These are phyloP conservation scores for Nannospalax galili DNA, from an alignment of 2,113 vertebrate genomes.

Conservation along the genomic window DNA sequence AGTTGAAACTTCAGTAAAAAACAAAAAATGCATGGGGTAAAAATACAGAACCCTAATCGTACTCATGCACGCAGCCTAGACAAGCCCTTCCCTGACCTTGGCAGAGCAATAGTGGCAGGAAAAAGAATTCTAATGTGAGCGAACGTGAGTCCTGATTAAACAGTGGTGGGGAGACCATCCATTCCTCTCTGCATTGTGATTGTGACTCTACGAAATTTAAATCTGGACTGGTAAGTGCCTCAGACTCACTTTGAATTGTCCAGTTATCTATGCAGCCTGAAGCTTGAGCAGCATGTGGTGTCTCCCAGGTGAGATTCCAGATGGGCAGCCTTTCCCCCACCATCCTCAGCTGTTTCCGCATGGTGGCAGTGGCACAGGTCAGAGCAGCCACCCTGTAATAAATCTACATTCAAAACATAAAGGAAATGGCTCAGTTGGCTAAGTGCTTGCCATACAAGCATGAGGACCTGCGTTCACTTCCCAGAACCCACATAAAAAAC, in stretches of 20 bases:
- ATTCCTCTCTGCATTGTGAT: neutral
- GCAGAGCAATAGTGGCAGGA: neutral
- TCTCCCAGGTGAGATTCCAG: rapidly evolving
- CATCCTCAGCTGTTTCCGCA: neutral
- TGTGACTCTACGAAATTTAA: neutral
- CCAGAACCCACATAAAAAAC: no score
- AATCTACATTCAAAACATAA: neutral
- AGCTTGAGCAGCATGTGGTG: neutral
- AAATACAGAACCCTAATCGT: neutral
- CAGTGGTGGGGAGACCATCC: neutral
- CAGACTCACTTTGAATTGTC: no score
- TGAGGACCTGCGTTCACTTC: neutral
- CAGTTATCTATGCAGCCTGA: neutral
- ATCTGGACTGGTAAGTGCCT: neutral
- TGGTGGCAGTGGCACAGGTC: neutral
- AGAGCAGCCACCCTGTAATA: neutral
- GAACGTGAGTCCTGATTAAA: neutral
- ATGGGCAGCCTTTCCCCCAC: neutral
- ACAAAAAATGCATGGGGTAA: neutral
- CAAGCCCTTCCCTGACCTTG: neutral
- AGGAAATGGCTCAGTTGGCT: neutral
- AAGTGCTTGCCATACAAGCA: neutral
- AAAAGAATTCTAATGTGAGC: neutral
- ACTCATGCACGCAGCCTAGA: neutral
- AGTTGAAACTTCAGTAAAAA: constrained; percentile 49